Evolutionary conservation across 1,140 invertebrate species (phyloP).

Genomic region (Teleogryllus occipitalis): DNA sequence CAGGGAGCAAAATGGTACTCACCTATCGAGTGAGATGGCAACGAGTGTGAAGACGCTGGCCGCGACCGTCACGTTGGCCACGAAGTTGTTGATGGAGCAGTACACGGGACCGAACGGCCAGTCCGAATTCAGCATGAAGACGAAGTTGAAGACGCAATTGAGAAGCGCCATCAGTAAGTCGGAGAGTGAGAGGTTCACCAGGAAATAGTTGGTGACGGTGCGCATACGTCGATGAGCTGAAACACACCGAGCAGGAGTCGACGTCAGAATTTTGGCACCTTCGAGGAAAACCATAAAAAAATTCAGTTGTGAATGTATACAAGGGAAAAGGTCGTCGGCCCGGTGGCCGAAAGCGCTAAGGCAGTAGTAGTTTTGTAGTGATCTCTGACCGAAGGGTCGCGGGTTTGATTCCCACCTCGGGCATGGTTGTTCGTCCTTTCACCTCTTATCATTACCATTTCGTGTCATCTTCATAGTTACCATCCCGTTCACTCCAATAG

Average conservation of each 20-base stretch:
- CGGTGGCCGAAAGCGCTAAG: no score
- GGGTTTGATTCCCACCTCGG: no score
- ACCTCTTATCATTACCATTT: no score
- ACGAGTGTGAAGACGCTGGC: conserved; percentile 86
- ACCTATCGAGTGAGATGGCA: conserved; percentile 75
- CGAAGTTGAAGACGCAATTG: conserved; percentile 42
- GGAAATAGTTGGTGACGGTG: conserved; percentile 50
- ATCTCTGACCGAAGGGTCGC: no score
- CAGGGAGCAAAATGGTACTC: conserved; percentile 29
- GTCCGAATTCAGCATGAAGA: conserved; percentile 44
- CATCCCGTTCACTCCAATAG: no score
- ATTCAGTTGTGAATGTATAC: no score
- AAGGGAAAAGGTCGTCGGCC: no score
- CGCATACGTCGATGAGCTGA: conserved; percentile 41
- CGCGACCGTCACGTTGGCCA: conserved; percentile 78
- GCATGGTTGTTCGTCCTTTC: no score
- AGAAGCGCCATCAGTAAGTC: conserved; percentile 40
- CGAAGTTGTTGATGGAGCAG: conserved; percentile 82
- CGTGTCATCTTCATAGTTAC: no score
- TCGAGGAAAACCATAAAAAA: no score
- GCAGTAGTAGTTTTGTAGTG: no score
- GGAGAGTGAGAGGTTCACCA: conserved; percentile 48
- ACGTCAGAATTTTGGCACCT: not conserved
- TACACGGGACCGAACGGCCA: conserved; percentile 82
- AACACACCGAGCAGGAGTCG: conserved; percentile 26